Evolutionary conservation across 2,888 invertebrate species (phyloP).

Genomic region (Achlya flavicornis): DNA sequence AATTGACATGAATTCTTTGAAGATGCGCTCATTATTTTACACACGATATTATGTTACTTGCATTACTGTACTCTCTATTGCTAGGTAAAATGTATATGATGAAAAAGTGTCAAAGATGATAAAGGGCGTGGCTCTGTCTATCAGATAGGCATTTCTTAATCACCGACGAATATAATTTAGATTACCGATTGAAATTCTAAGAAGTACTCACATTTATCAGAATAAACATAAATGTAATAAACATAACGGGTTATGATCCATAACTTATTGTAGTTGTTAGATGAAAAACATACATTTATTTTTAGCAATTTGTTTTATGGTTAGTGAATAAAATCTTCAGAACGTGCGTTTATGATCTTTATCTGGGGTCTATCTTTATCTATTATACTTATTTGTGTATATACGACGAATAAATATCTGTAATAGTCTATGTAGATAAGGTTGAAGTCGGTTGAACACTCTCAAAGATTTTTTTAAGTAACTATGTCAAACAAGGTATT

Average conservation of each 20-base stretch:
- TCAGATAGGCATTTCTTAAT: background rate
- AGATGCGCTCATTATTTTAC: slow-evolving; percentile 15
- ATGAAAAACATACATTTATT: background rate
- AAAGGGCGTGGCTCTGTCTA: background rate
- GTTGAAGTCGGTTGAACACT: no score
- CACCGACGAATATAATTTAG: background rate
- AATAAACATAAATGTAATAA: slow-evolving; percentile 1
- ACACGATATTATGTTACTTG: background rate
- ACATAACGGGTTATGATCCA: background rate
- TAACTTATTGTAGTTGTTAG: background rate
- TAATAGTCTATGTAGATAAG: no score
- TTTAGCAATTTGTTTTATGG: background rate
- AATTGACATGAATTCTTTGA: slow-evolving; percentile 13
- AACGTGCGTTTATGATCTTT: no score
- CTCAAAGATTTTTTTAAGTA: no score
- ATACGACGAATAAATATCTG: no score
- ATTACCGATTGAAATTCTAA: background rate
- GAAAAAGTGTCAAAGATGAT: background rate
- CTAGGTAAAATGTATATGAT: background rate
- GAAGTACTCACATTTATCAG: background rate
- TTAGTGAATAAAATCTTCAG: background rate
- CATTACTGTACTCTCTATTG: background rate
- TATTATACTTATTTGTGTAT: no score
- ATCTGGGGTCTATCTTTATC: no score
- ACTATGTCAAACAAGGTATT: no score